These are phyloP conservation scores for Marmota monax DNA, from an alignment of 2,113 vertebrate genomes.

Conservation along the genomic window DNA sequence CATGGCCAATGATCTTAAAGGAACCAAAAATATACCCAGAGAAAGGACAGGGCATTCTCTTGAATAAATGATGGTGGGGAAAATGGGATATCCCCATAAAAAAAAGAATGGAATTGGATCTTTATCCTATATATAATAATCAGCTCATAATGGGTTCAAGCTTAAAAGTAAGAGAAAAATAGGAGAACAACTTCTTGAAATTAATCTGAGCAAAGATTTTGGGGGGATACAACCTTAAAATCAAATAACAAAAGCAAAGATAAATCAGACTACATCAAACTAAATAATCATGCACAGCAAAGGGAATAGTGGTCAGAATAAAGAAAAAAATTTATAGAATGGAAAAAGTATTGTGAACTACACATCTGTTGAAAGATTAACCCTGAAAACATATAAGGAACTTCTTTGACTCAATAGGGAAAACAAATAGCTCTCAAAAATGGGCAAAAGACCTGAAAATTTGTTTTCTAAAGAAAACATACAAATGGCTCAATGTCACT, in stretches of 20 bases:
- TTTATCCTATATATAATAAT: neutral
- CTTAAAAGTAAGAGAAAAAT: neutral
- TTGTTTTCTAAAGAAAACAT: neutral
- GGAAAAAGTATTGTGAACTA: neutral
- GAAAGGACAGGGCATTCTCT: neutral
- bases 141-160: neutral
- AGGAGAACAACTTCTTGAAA: neutral
- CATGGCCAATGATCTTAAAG: neutral
- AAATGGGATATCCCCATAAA: neutral
- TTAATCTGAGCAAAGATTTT: neutral
- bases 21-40: neutral
- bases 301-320: neutral
- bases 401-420: neutral
- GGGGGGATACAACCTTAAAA: neutral
- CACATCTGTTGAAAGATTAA: neutral
- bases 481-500: neutral
- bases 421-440: neutral
- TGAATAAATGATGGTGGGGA: neutral
- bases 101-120: neutral
- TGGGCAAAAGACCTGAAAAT: neutral
- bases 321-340: neutral
- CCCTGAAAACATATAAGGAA: neutral
- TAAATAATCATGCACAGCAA: neutral
- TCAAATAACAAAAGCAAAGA: neutral
- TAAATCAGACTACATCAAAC: neutral